Conservation (phyloP, 2,888 invertebrate genomes). For the Leptopilina myrica region DNA sequence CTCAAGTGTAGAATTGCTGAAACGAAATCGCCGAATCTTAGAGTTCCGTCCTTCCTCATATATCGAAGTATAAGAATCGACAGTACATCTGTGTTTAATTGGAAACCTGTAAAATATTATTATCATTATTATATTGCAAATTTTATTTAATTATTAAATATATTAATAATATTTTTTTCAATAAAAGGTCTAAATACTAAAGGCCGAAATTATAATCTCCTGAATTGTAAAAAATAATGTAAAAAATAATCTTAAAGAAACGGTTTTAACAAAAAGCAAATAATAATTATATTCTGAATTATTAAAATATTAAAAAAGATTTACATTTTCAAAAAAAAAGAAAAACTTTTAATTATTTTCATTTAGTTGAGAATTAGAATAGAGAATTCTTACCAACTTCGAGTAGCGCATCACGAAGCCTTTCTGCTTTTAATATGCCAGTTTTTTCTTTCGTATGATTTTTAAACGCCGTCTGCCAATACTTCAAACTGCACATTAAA, state of each 20-base stretch:
- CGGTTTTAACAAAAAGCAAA: too few relatives aligned
- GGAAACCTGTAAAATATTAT: slow-evolving; percentile 81
- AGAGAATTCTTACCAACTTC: slow-evolving; percentile 83
- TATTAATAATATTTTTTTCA: too few relatives aligned
- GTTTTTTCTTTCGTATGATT: slow-evolving; percentile 94
- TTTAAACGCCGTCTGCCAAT: slow-evolving; percentile 94
- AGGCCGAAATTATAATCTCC: too few relatives aligned
- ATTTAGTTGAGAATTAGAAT: background rate
- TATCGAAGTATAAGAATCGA: slow-evolving; percentile 90
- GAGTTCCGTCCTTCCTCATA: slow-evolving; percentile 94
- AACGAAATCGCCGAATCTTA: slow-evolving; percentile 94
- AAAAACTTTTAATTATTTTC: slow-evolving; percentile 12
- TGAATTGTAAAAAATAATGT: too few relatives aligned
- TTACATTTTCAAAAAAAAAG: background rate
- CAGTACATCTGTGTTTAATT: slow-evolving; percentile 89
- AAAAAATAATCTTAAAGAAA: too few relatives aligned
- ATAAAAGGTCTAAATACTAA: too few relatives aligned
- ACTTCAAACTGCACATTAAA: slow-evolving; percentile 92
- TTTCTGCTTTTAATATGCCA: slow-evolving; percentile 91
- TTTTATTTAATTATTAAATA: too few relatives aligned
- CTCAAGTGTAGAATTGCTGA: slow-evolving; percentile 92
- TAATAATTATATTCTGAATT: too few relatives aligned
- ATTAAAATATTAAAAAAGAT: background rate
- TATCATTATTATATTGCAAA: background rate
- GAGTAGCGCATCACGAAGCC: slow-evolving; percentile 88